A percentile compares a stretch with the other conserved stretches of the same genome.
Evolutionary conservation across 1,140 invertebrate genomes (phyloP).

Genomic region (Pygmarrhopalites habei): DNA sequence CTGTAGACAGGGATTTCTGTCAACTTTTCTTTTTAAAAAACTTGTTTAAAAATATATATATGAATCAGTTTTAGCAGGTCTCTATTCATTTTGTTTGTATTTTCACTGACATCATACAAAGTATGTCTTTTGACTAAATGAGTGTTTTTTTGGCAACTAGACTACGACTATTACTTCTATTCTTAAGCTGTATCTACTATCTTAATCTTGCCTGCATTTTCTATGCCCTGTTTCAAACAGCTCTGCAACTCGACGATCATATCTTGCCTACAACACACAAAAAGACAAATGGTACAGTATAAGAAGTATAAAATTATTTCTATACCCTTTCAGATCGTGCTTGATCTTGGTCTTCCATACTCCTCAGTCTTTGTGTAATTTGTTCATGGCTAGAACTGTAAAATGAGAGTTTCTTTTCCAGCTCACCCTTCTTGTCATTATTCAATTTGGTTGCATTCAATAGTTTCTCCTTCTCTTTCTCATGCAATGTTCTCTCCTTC

Average conservation of each 20-base stretch:
- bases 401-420: slow-evolving; percentile 32
- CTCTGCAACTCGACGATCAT: slow-evolving; percentile 37
- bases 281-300: slow-evolving; percentile 7
- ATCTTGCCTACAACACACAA: slow-evolving; percentile 47
- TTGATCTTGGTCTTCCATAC: slow-evolving; percentile 35
- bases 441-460: slow-evolving; percentile 33
- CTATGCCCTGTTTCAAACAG: slow-evolving; percentile 14
- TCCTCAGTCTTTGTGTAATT: slow-evolving; percentile 30
- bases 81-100: too few species aligned
- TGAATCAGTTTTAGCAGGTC: too few species aligned
- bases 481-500: slow-evolving; percentile 38
- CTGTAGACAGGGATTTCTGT: too few species aligned
- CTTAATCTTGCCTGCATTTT: not conserved
- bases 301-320: not conserved
- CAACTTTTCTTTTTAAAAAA: too few species aligned
- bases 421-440: slow-evolving; percentile 39
- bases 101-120: too few species aligned
- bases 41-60: too few species aligned
- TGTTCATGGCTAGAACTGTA: slow-evolving; percentile 33
- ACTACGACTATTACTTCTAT: too few species aligned
- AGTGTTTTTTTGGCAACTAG: too few species aligned
- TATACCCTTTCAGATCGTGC: slow-evolving; percentile 37
- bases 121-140: too few species aligned
- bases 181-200: too few species aligned
- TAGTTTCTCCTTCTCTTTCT: slow-evolving; percentile 39